These are phyloP conservation scores for Antennarius maculatus DNA, from an alignment of 2,797 vertebrate species.

Conservation along the genomic window DNA sequence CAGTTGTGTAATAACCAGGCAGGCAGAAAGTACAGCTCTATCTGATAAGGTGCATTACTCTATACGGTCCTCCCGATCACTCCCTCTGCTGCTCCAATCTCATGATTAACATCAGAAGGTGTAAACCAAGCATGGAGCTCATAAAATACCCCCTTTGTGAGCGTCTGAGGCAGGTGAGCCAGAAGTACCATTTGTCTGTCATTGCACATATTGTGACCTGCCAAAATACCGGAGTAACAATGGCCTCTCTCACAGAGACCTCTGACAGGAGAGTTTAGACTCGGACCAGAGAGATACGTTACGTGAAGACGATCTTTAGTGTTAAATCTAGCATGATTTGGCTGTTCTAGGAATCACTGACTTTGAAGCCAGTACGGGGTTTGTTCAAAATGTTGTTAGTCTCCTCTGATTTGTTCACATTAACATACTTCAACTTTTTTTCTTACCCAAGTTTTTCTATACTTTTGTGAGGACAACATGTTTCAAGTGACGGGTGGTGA, in stretches of 20 bases:
- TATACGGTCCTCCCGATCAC: constrained; percentile 39
- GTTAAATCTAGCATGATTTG: neutral
- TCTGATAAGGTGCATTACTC: constrained; percentile 58
- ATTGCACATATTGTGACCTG: constrained; percentile 42
- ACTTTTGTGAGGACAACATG: too few relatives aligned
- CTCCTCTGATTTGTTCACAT: too few relatives aligned
- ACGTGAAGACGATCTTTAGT: constrained; percentile 8
- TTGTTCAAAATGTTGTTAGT: neutral
- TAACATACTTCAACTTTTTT: too few relatives aligned
- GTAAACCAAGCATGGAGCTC: constrained; percentile 49
- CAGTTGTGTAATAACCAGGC: constrained; percentile 47
- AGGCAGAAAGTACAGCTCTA: constrained; percentile 35
- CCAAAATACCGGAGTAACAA: constrained; percentile 61
- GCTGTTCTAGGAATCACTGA: neutral
- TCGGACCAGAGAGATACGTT: constrained; percentile 15
- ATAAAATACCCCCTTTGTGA: constrained; percentile 56
- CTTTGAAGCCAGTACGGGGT: neutral
- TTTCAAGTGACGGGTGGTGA: too few relatives aligned
- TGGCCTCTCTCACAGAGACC: constrained; percentile 34
- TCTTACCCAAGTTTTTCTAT: too few relatives aligned
- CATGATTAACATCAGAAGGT: constrained; percentile 24
- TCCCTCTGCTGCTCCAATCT: constrained; percentile 19
- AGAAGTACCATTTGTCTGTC: constrained; percentile 45
- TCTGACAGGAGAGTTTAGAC: neutral
- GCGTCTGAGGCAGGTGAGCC: constrained; percentile 50